Percentiles rank a stretch among this genome's conserved stretches.
These are phyloP conservation scores for Harpegnathos saltator DNA, from an alignment of 1,140 invertebrate species.

Conservation along the genomic window DNA sequence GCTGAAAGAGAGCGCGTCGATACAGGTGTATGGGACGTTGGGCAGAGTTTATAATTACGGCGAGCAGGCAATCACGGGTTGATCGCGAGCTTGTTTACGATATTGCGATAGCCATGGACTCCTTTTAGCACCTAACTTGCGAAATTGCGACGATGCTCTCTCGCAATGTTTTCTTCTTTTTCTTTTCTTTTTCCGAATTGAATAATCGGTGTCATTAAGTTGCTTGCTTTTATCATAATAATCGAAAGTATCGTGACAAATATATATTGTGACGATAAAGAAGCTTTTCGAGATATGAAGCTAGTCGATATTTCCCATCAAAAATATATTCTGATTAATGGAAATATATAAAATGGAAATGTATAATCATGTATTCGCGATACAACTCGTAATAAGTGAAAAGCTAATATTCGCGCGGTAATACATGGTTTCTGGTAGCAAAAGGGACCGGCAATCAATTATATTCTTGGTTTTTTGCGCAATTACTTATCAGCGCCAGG, in stretches of 20 bases:
- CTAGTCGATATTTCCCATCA: too few species aligned
- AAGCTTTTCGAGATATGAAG: neutral
- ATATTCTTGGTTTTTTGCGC: constrained; percentile 34
- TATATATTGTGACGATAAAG: neutral
- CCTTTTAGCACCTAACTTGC: neutral
- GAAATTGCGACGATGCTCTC: too few species aligned
- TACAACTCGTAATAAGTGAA: neutral
- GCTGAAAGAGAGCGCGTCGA: neutral
- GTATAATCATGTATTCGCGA: too few species aligned
- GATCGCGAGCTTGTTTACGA: neutral
- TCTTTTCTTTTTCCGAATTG: neutral
- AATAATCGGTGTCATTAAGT: neutral
- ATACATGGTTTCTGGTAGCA: neutral
- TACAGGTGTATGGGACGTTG: constrained; percentile 29
- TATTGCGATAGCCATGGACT: neutral
- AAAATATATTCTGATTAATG: too few species aligned
- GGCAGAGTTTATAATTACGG: neutral
- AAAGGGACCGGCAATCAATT: neutral
- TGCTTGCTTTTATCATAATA: too few species aligned
- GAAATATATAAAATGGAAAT: too few species aligned
- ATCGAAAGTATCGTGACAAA: too few species aligned
- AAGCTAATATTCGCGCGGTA: constrained; percentile 1
- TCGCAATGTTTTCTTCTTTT: neutral
- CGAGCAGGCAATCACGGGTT: neutral
- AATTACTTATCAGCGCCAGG: constrained; percentile 70